phyloP scores from a whole-genome alignment of 2,113 vertebrate species.

The Panthera leo region DNA sequence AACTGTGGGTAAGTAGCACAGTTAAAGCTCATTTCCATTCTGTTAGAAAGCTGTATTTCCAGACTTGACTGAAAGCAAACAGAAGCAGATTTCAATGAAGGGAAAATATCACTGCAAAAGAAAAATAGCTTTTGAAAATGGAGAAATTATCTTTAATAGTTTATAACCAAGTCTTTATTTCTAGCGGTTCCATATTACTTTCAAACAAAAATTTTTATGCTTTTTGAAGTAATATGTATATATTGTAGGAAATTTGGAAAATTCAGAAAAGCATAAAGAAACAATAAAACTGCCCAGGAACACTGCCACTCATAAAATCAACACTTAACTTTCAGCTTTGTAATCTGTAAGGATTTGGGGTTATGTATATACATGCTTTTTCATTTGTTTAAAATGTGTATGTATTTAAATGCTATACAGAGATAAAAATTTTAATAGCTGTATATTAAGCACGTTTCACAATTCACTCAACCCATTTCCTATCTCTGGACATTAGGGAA shows the following conservation, averaged over 20 bases:
- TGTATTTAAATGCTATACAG: neutral
- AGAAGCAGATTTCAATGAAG: neutral
- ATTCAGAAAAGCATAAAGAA: neutral
- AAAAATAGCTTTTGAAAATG: conserved; percentile 23
- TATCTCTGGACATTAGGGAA: neutral
- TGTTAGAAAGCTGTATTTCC: neutral
- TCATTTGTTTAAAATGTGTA: neutral
- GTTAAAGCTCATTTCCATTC: neutral
- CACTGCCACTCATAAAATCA: neutral
- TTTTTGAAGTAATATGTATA: neutral
- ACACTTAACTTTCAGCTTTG: neutral
- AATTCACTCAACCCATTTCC: neutral
- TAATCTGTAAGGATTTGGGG: neutral
- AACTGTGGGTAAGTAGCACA: conserved; percentile 90
- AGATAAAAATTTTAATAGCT: conserved; percentile 8
- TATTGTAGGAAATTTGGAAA: neutral
- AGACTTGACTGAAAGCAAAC: neutral
- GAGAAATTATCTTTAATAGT: neutral
- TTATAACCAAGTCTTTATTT: neutral
- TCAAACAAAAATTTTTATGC: neutral
- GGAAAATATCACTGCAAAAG: neutral
- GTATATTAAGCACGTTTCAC: neutral
- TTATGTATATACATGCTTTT: neutral
- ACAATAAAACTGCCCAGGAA: neutral
- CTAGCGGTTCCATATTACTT: neutral